These are phyloP conservation scores for human DNA, from an alignment of 2,113 vertebrate genomes.

Conservation along the genomic window GRCh38 chr17:27520501-27521000, in stretches of 20 bases:
- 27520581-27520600: not conserved
- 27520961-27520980: not conserved
- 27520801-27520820: not conserved
- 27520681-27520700: constrained; percentile 40
- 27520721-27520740: not conserved
- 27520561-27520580: not conserved
- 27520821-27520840: not conserved
- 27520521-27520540: not conserved
- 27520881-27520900: not conserved
- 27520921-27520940: not conserved
- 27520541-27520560: constrained; percentile 29
- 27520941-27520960: too few relatives aligned
- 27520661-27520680: constrained; percentile 17
- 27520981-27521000: not conserved
- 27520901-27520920: not conserved
- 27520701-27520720: not conserved
- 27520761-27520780: not conserved
- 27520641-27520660: constrained; percentile 5
- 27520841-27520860: not conserved
- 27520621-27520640: constrained; percentile 63
- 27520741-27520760: not conserved
- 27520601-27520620: not conserved
- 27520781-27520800: not conserved
- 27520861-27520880: fast-evolving
- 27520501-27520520: not conserved